phyloP scores from a whole-genome alignment of 2,888 invertebrate species.

The Eupithecia exiguata region DNA sequence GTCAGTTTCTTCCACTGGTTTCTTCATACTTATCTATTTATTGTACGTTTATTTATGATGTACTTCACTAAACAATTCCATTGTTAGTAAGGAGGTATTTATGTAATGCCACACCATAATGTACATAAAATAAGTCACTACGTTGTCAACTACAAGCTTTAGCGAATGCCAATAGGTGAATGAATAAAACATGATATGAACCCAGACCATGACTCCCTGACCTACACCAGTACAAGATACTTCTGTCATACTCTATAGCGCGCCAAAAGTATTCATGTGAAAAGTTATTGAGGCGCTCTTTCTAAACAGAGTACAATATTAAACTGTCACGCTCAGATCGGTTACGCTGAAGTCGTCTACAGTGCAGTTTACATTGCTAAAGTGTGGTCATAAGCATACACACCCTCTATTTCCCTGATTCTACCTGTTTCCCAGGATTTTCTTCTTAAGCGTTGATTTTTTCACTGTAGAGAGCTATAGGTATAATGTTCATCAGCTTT shows the following conservation, averaged over 20 bases:
- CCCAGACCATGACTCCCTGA: background rate
- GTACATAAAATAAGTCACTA: background rate
- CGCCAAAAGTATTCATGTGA: background rate
- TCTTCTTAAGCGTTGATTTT: background rate
- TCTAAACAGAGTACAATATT: background rate
- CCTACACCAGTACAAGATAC: background rate
- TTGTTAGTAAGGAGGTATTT: background rate
- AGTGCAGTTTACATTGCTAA: background rate
- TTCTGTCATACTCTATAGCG: background rate
- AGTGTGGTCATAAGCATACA: background rate
- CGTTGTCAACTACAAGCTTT: background rate
- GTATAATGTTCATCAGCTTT: background rate
- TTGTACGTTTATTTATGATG: background rate
- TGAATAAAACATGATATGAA: constrained; percentile 20
- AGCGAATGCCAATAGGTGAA: constrained; percentile 7
- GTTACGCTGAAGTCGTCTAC: background rate
- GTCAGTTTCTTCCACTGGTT: background rate
- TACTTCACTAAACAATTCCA: background rate
- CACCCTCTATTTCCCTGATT: background rate
- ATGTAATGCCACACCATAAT: background rate
- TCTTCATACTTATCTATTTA: background rate
- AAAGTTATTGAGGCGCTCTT: background rate
- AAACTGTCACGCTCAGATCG: background rate
- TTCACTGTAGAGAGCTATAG: background rate
- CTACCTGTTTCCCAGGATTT: background rate